Evolutionary conservation across 2,797 vertebrate genomes (phyloP), one percentile per base, ranked within the genome.

Genomic region (Aeoliscus strigatus): DNA sequence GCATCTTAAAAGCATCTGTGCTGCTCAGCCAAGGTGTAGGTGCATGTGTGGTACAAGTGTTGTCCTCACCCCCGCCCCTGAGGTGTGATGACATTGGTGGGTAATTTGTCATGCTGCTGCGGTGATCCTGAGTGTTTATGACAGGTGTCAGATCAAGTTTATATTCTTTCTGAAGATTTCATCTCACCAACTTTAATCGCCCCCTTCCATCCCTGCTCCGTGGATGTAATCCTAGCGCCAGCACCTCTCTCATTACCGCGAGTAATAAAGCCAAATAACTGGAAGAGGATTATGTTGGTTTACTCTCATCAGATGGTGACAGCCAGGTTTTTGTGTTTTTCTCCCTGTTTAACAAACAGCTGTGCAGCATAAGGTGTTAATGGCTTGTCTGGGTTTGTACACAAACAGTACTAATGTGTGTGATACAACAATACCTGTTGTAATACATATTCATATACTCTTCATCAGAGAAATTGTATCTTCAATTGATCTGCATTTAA

Each of bases 91-190:
- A 64, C 73, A 72, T 60, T 60, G 75, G 41, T 46, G 55, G 57
- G 59, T 71, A 80, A 81, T 82, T 77, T 80, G 75, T 78, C 60
- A 72, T 51, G 60, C 45, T 1, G 30, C 55, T 33, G 60, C 41
- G 5, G 36, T 80, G 81, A 85, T 64, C 55, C 47, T 81, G 57
- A 86, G 56, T 49, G 52, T 63, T 75, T 75, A 62, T 85, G 84
- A 81, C 80, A 84, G 71, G 65, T 83, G 84, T 82, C 83, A 66
- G 73, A 84, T 85, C 78, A 72, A 29, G 62, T 83, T 82, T 79
- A 57, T 27, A 51, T 56, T 66, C 61, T 18, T 50, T 51, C 46
- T 75, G 76, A 82, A 74, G 75, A 57, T 69, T 82, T 75, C 77
- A 66, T 80, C 59, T 67, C 66, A 56, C 60, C 70, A 67, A 58